Evolutionary conservation across 64 coral and sea anemone species (phyloP), one percentile per base, ranked within the genome.

Genomic region (Pocillopora damicornis): DNA sequence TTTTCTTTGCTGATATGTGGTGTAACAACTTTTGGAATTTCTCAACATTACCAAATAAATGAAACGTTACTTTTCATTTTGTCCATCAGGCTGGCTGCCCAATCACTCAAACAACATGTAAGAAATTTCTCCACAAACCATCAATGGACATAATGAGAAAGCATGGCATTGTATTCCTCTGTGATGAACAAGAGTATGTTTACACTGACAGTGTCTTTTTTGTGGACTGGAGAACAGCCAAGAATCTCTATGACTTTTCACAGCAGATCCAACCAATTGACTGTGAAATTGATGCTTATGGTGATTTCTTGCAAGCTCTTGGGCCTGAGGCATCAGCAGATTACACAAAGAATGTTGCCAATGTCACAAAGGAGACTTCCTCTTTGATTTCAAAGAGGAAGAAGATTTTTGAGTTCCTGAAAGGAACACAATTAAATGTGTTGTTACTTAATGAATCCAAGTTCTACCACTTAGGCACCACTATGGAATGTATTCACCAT

Each of bases 381-480:
- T 95, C 93, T 15, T 86, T 99, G 38, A 80, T 99, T 73, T 74
- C 88, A 77, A 99, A 93, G 73, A 92, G 97, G 61, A 87, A 90
- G 61, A 83, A 68, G 37, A 95, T 99, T 71, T 99, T 89, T 76
- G 59, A 99, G 20, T 80, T 92, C 38, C 79, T 99, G 15, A 92
- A 91, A 78, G 97, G 97, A 59, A 99, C 93, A 15, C 78, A 83
- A 17, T 88, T 99, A 6, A 99, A 99, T 92, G 90, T 99, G 22
- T 56, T 99, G 73, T 38, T 99, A 9, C 90, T 99, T 77, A 95
- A 93, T 64, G 88, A 99, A 86, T 99, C 97, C 9, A 93, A 88
- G 67, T 99, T 99, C 86, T 99, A 99, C 80, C 97, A 99, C 78
- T 57, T 99, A 60, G 97, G 97, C 15, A 99, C 97, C 59, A 91